Evolutionary conservation across 2,797 vertebrate species (phyloP).

Genomic region (Champsocephalus esox): DNA sequence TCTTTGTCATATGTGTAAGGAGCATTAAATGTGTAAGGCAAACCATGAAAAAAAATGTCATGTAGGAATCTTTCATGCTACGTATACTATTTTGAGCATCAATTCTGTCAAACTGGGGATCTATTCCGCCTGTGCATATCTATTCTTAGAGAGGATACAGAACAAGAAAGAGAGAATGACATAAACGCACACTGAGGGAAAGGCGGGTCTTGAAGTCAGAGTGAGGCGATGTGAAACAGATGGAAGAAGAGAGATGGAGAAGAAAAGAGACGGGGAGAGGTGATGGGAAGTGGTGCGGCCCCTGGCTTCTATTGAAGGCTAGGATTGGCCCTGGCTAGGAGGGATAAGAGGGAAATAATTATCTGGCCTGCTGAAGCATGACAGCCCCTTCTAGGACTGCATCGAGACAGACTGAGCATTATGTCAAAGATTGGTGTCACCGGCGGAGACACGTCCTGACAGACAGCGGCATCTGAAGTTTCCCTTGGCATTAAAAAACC

Average conservation of each 20-base stretch:
- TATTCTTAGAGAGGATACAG: constrained; percentile 60
- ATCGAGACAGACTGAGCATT: constrained; percentile 82
- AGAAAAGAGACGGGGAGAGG: constrained; percentile 69
- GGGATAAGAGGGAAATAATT: constrained; percentile 91
- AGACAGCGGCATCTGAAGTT: constrained; percentile 78
- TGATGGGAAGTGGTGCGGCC: constrained; percentile 74
- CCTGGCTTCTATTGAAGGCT: constrained; percentile 82
- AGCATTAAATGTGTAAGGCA: constrained; percentile 21
- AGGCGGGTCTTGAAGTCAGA: constrained; percentile 65
- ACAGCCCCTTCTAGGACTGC: constrained; percentile 82
- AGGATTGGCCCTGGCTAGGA: constrained; percentile 84
- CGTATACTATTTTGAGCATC: constrained; percentile 45
- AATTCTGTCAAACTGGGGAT: constrained; percentile 45
- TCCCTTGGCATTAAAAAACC: constrained; percentile 57
- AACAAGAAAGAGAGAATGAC: constrained; percentile 56
- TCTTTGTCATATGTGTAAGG: constrained; percentile 12
- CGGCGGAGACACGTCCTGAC: constrained; percentile 80
- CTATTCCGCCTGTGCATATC: constrained; percentile 66
- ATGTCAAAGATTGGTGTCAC: constrained; percentile 83
- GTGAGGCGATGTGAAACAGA: constrained; percentile 75
- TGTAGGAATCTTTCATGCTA: constrained; percentile 43
- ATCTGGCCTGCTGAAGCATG: constrained; percentile 89
- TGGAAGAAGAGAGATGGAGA: constrained; percentile 74
- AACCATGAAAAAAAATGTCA: constrained; percentile 27
- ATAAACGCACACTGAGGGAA: constrained; percentile 57